Evolutionary conservation across 2,797 vertebrate genomes (phyloP).

Genomic region (Perodicticus potto): DNA sequence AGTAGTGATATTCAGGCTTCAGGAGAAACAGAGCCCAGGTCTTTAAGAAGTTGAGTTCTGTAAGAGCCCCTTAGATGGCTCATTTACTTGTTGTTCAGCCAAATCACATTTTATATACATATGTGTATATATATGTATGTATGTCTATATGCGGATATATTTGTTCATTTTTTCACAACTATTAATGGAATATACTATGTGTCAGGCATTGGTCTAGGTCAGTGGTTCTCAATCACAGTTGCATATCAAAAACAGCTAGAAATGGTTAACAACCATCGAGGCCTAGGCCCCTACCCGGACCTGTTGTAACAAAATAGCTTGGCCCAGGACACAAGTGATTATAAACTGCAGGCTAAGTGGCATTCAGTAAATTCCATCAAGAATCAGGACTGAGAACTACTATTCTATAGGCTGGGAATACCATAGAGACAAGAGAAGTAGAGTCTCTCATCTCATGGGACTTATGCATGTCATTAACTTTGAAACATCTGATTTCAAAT

Average conservation of each 20-base stretch:
- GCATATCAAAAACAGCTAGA: not conserved
- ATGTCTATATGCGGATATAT: not conserved
- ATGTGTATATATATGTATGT: too few relatives aligned
- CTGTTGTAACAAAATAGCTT: not conserved
- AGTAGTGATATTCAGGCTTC: not conserved
- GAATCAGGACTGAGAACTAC: not conserved
- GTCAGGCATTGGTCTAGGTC: not conserved
- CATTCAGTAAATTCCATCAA: not conserved
- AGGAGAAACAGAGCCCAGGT: not conserved
- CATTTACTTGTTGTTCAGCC: not conserved
- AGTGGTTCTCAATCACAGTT: not conserved
- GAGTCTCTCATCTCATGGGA: not conserved
- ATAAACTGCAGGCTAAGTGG: not conserved
- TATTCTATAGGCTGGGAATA: not conserved
- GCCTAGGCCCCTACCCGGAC: accelerated
- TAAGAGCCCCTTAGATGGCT: not conserved
- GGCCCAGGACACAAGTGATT: not conserved
- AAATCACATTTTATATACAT: not conserved
- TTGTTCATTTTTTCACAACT: not conserved
- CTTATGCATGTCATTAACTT: not conserved
- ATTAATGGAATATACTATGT: not conserved
- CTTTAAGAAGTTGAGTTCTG: not conserved
- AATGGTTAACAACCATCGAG: not conserved
- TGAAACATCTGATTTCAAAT: too few relatives aligned
- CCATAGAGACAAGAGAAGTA: not conserved